Evolutionary conservation across 2,888 invertebrate species (phyloP).

Genomic region (Drosophila suboccidentalis): DNA sequence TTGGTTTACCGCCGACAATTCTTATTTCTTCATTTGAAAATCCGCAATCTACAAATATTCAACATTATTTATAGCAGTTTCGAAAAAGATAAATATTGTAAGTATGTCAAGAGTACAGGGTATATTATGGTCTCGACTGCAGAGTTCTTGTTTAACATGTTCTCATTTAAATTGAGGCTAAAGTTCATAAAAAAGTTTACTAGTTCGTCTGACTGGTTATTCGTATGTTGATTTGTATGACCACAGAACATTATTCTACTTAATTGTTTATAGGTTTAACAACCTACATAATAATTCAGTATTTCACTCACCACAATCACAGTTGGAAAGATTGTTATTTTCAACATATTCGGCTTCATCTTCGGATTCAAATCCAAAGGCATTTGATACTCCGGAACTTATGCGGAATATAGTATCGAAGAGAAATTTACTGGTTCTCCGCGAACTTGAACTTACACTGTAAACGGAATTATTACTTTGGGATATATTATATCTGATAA

Average conservation of each 20-base stretch:
- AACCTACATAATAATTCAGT: not conserved
- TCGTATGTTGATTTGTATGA: not conserved
- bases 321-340: slow-evolving; percentile 88
- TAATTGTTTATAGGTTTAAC: not conserved
- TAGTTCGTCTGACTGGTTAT: slow-evolving; percentile 3
- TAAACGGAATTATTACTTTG: slow-evolving; percentile 37
- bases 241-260: not conserved
- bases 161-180: slow-evolving; percentile 11
- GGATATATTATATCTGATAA: slow-evolving; percentile 35
- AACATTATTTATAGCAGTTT: too few relatives aligned
- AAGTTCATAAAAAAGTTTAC: slow-evolving; percentile 16
- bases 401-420: slow-evolving; percentile 91
- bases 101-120: not conserved
- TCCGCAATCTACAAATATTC: slow-evolving; percentile 90
- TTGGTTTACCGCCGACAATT: slow-evolving; percentile 94
- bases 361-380: slow-evolving; percentile 86
- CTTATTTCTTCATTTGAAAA: slow-evolving; percentile 93
- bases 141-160: slow-evolving; percentile 1
- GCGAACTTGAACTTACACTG: slow-evolving; percentile 65
- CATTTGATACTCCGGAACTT: slow-evolving; percentile 86
- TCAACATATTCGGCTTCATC: slow-evolving; percentile 88
- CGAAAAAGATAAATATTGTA: not conserved
- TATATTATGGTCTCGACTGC: not conserved
- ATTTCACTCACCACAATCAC: slow-evolving; percentile 89
- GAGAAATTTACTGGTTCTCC: slow-evolving; percentile 89